Percentiles rank a stretch among this genome's conserved stretches.
These are phyloP conservation scores for Asbolus verrucosus DNA, from an alignment of 1,140 invertebrate species.

Conservation along the genomic window DNA sequence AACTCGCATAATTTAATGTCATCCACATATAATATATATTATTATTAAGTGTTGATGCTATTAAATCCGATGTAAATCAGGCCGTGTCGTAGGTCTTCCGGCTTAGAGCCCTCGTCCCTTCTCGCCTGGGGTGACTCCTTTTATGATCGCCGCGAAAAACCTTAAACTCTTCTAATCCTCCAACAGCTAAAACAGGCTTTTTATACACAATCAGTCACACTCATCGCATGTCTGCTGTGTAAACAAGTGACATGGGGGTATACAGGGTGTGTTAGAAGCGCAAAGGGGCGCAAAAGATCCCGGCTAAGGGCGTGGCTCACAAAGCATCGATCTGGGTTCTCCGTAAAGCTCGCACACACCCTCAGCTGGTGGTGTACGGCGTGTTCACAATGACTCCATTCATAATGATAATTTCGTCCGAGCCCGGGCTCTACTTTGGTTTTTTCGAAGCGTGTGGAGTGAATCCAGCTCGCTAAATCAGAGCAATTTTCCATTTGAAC, in stretches of 20 bases:
- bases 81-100: too few species aligned
- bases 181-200: slow-evolving; percentile 9
- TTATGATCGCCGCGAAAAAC: not conserved
- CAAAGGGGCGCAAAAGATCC: slow-evolving; percentile 37
- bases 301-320: slow-evolving; percentile 45
- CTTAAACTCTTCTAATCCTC: too few species aligned
- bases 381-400: slow-evolving; percentile 4
- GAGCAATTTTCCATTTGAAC: slow-evolving; percentile 2
- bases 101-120: too few species aligned
- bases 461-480: too few species aligned
- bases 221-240: slow-evolving; percentile 6
- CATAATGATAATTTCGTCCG: not conserved
- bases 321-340: slow-evolving; percentile 42
- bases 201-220: slow-evolving; percentile 1
- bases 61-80: too few species aligned
- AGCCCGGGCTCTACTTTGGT: too few species aligned
- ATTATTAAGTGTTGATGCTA: too few species aligned
- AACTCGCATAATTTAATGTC: too few species aligned
- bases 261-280: slow-evolving; percentile 27
- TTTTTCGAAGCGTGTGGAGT: too few species aligned
- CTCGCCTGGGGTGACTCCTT: too few species aligned
- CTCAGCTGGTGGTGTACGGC: slow-evolving; percentile 3
- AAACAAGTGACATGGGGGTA: slow-evolving; percentile 15
- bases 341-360: slow-evolving; percentile 34
- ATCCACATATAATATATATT: too few species aligned